phyloP scores from a whole-genome alignment of 2,888 invertebrate genomes.

The Strigamia crassipes region DNA sequence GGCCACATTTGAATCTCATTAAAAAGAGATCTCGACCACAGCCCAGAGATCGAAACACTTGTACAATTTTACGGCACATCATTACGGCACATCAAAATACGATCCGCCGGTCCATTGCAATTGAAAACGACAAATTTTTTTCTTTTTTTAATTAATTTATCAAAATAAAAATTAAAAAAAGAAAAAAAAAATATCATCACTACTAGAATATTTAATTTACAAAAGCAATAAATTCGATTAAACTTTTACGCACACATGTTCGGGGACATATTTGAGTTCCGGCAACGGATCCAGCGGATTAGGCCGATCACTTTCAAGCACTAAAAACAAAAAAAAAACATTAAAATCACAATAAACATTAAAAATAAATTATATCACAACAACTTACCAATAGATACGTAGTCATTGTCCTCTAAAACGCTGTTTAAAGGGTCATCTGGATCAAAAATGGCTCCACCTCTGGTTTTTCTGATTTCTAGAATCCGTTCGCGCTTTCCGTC shows the following conservation, averaged over 20 bases:
- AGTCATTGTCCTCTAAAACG: slow-evolving; percentile 67
- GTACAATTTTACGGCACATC: too few species aligned
- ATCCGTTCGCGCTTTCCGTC: slow-evolving; percentile 54
- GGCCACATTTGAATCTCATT: too few species aligned
- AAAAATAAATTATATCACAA: not conserved
- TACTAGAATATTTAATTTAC: too few species aligned
- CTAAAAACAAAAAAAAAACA: slow-evolving; percentile 54
- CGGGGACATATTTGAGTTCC: slow-evolving; percentile 62
- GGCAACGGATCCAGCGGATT: slow-evolving; percentile 61
- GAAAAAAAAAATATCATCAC: too few species aligned
- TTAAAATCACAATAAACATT: not conserved
- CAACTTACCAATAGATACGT: slow-evolving; percentile 65
- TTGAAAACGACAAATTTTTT: too few species aligned
- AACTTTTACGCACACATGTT: slow-evolving; percentile 62
- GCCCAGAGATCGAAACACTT: too few species aligned
- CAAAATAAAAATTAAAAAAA: too few species aligned
- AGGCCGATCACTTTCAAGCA: slow-evolving; percentile 62
- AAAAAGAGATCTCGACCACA: too few species aligned
- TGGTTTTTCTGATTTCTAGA: slow-evolving; percentile 65
- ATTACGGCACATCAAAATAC: too few species aligned
- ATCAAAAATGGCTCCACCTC: slow-evolving; percentile 67
- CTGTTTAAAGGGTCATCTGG: slow-evolving; percentile 64
- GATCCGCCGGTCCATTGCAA: too few species aligned
- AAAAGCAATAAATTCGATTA: too few species aligned
- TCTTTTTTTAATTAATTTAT: too few species aligned